Conservation (phyloP, 1,140 invertebrate genomes). For the Babylonia areolata region DNA sequence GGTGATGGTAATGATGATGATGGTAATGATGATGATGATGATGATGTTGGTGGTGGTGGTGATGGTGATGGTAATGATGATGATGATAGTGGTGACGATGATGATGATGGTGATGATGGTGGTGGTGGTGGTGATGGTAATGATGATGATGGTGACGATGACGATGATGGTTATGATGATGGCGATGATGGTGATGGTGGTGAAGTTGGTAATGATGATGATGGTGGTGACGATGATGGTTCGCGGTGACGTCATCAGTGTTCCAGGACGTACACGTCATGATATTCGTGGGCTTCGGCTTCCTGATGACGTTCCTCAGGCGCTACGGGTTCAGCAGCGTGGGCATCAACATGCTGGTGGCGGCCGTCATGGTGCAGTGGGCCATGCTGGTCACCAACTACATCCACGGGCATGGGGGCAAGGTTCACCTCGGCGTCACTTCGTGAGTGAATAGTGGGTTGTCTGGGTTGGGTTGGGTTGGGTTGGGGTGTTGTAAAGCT, state of each 20-base stretch:
- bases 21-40: too few species aligned
- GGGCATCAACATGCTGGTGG: constrained; percentile 89
- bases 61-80: too few species aligned
- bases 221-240: too few species aligned
- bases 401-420: constrained; percentile 54
- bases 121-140: too few species aligned
- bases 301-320: constrained; percentile 94
- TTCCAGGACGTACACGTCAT: constrained; percentile 97
- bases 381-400: constrained; percentile 57
- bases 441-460: constrained; percentile 61
- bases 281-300: constrained; percentile 97
- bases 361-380: constrained; percentile 70
- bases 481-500: not conserved
- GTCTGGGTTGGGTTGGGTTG: not conserved
- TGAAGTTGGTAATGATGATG: too few species aligned
- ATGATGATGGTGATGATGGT: too few species aligned
- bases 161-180: too few species aligned
- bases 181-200: too few species aligned
- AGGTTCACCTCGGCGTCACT: constrained; percentile 71
- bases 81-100: too few species aligned
- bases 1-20: too few species aligned
- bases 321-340: constrained; percentile 92
- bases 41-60: too few species aligned
- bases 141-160: too few species aligned
- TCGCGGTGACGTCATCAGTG: constrained; percentile 74